Evolutionary conservation across 1,140 invertebrate species (phyloP), one percentile per base, ranked within the genome.

Genomic region (Orchesella cincta): DNA sequence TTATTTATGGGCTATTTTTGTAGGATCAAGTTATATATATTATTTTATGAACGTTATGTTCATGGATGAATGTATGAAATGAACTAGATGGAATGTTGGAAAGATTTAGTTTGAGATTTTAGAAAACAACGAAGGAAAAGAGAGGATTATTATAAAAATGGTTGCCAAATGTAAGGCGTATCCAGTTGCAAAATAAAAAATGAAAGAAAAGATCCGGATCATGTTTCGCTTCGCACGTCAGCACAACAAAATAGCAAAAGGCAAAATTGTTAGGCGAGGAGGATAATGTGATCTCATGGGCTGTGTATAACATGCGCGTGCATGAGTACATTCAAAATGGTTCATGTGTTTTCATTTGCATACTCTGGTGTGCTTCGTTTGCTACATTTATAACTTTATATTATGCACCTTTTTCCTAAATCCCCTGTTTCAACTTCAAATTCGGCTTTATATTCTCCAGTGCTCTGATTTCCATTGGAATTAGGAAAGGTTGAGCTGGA

Each of bases 201-300:
- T n/a, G n/a, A n/a, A n/a, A n/a, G n/a, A n/a, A n/a, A 57, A 57
- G 54, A 57, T 57, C 54, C 54, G 54, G 54, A 57, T 57, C 54
- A 18, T 57, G 23, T 57, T 57, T 57, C 54, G 26, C 5, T 57
- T 57, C 54, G 54, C 54, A 26, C 54, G 54, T 57, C 54, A 57
- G n/a, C n/a, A 57, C 54, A 57, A 26, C 54, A 57, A 26, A 16
- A 57, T 20, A n/a, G n/a, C n/a, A n/a, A n/a, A n/a, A n/a, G n/a
- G n/a, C n/a, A n/a, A n/a, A n/a, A n/a, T n/a, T n/a, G n/a, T n/a
- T n/a, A n/a, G n/a, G n/a, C n/a, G n/a, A n/a, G n/a, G n/a, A n/a
- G n/a, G n/a, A n/a, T n/a, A n/a, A n/a, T n/a, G n/a, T n/a, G n/a
- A n/a, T n/a, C n/a, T n/a, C n/a, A n/a, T n/a, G n/a, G n/a, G n/a